These are phyloP conservation scores for Rhyacichthys aspro DNA, from an alignment of 2,797 vertebrate genomes.

Conservation along the genomic window DNA sequence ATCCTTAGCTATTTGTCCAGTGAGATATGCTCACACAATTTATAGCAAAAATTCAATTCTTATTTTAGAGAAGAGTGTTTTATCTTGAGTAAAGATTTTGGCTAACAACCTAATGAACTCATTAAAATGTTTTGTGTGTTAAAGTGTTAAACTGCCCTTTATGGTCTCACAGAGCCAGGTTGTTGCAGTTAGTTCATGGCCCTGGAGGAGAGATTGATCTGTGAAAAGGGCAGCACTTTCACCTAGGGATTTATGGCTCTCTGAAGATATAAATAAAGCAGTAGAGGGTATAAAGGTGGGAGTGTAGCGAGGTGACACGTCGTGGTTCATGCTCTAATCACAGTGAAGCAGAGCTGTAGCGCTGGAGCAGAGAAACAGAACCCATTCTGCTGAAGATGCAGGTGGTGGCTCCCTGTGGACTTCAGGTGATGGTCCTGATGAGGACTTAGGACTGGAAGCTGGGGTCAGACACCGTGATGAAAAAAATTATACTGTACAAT, in stretches of 20 bases:
- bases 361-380: too few relatives aligned
- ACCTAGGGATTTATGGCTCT: conserved; percentile 73
- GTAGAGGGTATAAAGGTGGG: conserved; percentile 51
- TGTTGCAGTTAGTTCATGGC: conserved; percentile 37
- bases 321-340: conserved; percentile 72
- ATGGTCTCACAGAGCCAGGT: conserved; percentile 36
- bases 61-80: too few relatives aligned
- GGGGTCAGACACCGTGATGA: too few relatives aligned
- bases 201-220: conserved; percentile 68
- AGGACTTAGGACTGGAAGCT: too few relatives aligned
- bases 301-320: conserved; percentile 59
- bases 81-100: too few relatives aligned
- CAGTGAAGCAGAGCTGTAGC: conserved; percentile 49
- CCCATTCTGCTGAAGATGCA: too few relatives aligned
- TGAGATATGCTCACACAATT: too few relatives aligned
- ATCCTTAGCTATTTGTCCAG: too few relatives aligned
- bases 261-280: conserved; percentile 76
- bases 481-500: too few relatives aligned
- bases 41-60: too few relatives aligned
- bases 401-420: too few relatives aligned
- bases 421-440: too few relatives aligned
- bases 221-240: conserved; percentile 76
- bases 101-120: conserved; percentile 12
- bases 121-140: conserved; percentile 29
- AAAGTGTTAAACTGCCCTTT: conserved; percentile 41